A percentile compares a stretch with the other conserved stretches of the same genome.
phyloP scores from a whole-genome alignment of 2,797 vertebrate genomes.

The Notolabrus celidotus region DNA sequence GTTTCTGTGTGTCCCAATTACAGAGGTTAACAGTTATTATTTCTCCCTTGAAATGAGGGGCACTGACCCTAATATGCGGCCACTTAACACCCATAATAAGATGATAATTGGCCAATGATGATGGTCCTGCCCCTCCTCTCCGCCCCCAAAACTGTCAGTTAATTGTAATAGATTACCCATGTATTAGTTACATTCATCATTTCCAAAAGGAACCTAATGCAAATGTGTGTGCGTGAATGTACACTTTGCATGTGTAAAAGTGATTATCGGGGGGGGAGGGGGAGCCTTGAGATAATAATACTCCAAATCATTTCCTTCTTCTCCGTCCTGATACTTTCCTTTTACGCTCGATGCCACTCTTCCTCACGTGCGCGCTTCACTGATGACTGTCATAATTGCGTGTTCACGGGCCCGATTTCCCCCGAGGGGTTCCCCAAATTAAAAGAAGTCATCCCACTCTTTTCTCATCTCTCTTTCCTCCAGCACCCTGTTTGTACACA shows the following conservation, averaged over 20 bases:
- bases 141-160: constrained; percentile 64
- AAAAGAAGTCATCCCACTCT: constrained; percentile 85
- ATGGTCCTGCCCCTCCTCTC: constrained; percentile 58
- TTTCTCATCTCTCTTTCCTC: constrained; percentile 71
- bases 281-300: constrained; percentile 69
- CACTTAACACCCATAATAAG: constrained; percentile 88
- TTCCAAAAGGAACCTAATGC: constrained; percentile 51
- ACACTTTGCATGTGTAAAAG: constrained; percentile 18
- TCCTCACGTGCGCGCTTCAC: constrained; percentile 74
- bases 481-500: constrained; percentile 56
- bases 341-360: constrained; percentile 65
- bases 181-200: constrained; percentile 81
- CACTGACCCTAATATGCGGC: constrained; percentile 90
- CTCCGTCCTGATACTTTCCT: constrained; percentile 70
- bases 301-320: constrained; percentile 78
- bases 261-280: constrained; percentile 58
- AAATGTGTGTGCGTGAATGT: constrained; percentile 1
- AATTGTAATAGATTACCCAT: constrained; percentile 82
- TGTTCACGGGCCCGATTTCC: constrained; percentile 83
- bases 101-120: constrained; percentile 90
- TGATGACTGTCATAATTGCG: constrained; percentile 86
- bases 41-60: constrained; percentile 91
- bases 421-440: constrained; percentile 84
- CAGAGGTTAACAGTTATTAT: constrained; percentile 86
- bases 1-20: constrained; percentile 80